Evolutionary conservation across 53 echinoderm and acorn worm species (phyloP).

Genomic region (Zoroaster sp.): DNA sequence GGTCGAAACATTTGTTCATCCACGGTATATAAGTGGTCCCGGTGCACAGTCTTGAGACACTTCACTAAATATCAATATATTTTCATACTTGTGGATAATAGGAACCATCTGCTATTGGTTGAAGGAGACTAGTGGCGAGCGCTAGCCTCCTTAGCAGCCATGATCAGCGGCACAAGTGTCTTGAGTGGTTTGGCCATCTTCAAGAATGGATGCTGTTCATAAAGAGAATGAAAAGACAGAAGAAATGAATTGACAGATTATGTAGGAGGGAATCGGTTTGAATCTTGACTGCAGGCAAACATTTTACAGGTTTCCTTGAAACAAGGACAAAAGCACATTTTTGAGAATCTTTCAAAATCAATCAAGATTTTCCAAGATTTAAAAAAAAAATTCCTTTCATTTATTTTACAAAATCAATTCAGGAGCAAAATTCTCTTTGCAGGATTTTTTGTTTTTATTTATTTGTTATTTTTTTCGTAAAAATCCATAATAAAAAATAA

Average conservation of each 20-base stretch:
- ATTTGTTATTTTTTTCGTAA: too few species aligned
- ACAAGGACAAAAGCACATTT: too few species aligned
- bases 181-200: slow-evolving; percentile 88
- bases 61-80: background rate
- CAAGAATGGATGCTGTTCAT: slow-evolving; percentile 93
- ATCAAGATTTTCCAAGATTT: too few species aligned
- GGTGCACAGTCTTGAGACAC: background rate
- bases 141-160: slow-evolving; percentile 90
- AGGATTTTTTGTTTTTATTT: too few species aligned
- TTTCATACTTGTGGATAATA: background rate
- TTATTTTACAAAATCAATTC: too few species aligned
- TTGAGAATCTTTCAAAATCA: too few species aligned
- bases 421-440: too few species aligned
- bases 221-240: background rate
- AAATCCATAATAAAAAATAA: too few species aligned
- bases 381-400: too few species aligned
- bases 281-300: background rate
- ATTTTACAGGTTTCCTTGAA: background rate
- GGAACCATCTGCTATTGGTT: background rate
- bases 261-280: background rate
- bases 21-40: background rate
- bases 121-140: slow-evolving; percentile 18
- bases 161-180: slow-evolving; percentile 83
- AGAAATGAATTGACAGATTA: too few species aligned
- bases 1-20: background rate